phyloP scores from a whole-genome alignment of 2,888 invertebrate species.

The Platynereis dumerilii region DNA sequence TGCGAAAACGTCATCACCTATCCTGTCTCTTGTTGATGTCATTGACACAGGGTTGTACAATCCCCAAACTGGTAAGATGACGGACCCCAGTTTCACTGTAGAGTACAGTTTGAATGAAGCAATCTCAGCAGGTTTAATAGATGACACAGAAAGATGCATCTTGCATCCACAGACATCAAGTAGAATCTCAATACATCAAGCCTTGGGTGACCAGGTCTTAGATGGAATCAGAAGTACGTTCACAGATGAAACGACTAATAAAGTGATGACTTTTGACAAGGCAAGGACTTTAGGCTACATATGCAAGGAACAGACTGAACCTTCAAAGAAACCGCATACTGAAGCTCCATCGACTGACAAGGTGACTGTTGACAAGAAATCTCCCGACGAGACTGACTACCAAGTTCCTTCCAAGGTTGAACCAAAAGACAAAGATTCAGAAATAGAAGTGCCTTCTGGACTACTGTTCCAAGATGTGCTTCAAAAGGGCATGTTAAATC shows the following conservation, averaged over 20 bases:
- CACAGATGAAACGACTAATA: constrained; percentile 6
- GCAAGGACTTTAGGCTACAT: constrained; percentile 1
- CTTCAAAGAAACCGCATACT: background rate
- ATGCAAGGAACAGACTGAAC: background rate
- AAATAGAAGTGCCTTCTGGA: no score
- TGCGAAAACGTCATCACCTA: constrained; percentile 57
- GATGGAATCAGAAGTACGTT: constrained; percentile 12
- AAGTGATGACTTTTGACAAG: background rate
- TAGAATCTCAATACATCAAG: constrained; percentile 11
- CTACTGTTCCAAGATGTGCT: background rate
- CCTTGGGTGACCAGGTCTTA: constrained; percentile 12
- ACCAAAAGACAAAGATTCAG: no score
- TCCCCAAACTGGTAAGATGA: constrained; percentile 50
- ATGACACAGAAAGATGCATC: constrained; percentile 57
- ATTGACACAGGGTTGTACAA: constrained; percentile 53
- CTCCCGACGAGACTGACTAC: no score
- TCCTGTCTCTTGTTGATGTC: constrained; percentile 52
- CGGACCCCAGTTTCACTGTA: constrained; percentile 29
- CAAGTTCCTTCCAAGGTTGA: no score
- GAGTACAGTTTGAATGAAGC: constrained; percentile 20
- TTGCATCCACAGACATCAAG: constrained; percentile 8
- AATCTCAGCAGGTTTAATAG: constrained; percentile 74
- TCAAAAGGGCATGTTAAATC: background rate
- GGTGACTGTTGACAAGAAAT: no score
- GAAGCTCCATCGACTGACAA: no score